phyloP scores from a whole-genome alignment of 2,888 invertebrate genomes.

The Lingula anatina region DNA sequence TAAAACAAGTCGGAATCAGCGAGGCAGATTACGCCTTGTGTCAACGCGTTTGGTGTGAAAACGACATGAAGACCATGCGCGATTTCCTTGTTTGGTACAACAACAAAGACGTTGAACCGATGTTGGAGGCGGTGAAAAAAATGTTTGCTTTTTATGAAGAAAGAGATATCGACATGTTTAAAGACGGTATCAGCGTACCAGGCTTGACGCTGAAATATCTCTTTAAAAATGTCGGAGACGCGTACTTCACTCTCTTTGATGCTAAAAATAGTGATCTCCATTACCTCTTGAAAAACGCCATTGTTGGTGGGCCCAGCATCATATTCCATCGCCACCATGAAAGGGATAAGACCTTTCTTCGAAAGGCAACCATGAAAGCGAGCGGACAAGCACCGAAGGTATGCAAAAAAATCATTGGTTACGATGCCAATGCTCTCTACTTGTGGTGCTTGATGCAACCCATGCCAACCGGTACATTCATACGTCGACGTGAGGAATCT shows the following conservation, averaged over 20 bases:
- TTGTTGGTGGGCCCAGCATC: conserved; percentile 1
- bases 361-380: neutral
- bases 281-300: neutral
- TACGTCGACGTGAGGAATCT: neutral
- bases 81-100: conserved; percentile 1
- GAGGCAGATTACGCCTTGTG: neutral
- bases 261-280: neutral
- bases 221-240: neutral
- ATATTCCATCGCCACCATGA: neutral
- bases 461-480: neutral
- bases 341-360: neutral
- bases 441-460: neutral
- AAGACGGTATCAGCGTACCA: conserved; percentile 1
- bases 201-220: neutral
- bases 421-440: neutral
- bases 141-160: neutral
- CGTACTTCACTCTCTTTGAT: neutral
- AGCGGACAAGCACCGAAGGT: neutral
- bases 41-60: neutral
- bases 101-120: conserved; percentile 1
- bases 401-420: neutral
- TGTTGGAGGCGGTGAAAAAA: conserved; percentile 1
- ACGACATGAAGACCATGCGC: neutral
- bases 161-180: conserved; percentile 2
- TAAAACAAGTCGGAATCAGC: neutral